phyloP scores from a whole-genome alignment of 1,140 invertebrate species.

The Aphis craccivora region DNA sequence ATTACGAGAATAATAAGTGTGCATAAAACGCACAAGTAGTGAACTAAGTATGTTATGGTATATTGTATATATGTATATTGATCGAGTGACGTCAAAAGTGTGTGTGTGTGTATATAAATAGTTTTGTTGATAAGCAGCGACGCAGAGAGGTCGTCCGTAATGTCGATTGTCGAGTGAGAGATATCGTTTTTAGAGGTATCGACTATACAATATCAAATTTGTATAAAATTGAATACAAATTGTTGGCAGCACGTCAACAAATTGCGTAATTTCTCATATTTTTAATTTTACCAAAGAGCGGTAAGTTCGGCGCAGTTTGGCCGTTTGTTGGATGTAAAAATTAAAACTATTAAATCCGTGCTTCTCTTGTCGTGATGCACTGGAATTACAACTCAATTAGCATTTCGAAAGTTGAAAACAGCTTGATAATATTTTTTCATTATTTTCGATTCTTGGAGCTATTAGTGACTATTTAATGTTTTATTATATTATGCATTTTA shows the following conservation, averaged over 20 bases:
- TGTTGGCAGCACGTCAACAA: not conserved
- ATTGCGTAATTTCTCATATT: not conserved
- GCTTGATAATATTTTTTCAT: not conserved
- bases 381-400: not conserved
- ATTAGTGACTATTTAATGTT: not conserved
- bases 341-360: not conserved
- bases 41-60: not conserved
- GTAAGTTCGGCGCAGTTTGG: not conserved
- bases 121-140: not conserved
- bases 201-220: not conserved
- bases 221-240: not conserved
- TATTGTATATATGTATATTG: not conserved
- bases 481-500: not conserved
- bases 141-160: constrained; percentile 9
- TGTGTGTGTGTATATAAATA: constrained; percentile 9
- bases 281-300: not conserved
- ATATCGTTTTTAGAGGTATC: not conserved
- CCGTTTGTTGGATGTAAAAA: not conserved
- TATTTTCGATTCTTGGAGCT: not conserved
- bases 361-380: not conserved
- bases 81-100: not conserved
- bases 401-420: not conserved
- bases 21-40: not conserved
- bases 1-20: not conserved
- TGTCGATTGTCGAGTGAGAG: not conserved